Evolutionary conservation across 2,113 vertebrate genomes (phyloP), one percentile per base, ranked within the genome.

Genomic region (Leucosticte australis): DNA sequence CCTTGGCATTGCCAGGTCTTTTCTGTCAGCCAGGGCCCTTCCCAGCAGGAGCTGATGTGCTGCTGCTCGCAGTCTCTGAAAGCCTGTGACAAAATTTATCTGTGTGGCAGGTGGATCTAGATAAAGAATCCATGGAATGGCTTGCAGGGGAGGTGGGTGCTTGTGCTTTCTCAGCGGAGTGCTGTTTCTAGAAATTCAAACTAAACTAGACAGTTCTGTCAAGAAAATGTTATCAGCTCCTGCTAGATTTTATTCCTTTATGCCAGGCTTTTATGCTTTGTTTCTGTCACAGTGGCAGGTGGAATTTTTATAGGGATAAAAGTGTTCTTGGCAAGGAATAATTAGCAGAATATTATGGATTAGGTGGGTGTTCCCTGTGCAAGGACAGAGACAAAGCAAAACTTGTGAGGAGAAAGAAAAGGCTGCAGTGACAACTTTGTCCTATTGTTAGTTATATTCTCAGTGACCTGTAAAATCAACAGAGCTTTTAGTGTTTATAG

Each of bases 391-490:
- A 26, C 23, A 74, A 80, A 93, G 77, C 50, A 52, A 62, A 88
- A 53, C 33, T 84, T 23, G 13, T 6, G 56, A 81, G 37, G 46
- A 87, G 53, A 83, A 94, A 68, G 27, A 64, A 49, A 90, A 73
- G 39, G 30, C 53, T 62, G 42, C 59, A 65, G 37, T 31, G 42
- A 50, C 31, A 7, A 49, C 56, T 83, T 76, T 22, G 16, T 35
- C 56, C 31, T 60, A 13, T 64, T 89, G 76, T 59, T n/a, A 17
- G 9, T 56, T 67, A 44, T 90, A 14, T 68, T 69, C 63, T 94
- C 87, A 73, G 62, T 91, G 75, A 89, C 55, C 70, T 95, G 33
- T 94, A 94, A 91, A 95, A 93, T 81, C 69, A 87, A 76, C 49
- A 77, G 15, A 30, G 63, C 76, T 94, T 89, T 81, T n/a, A 64